A percentile compares a stretch with the other conserved stretches of the same genome.
These are phyloP conservation scores for Troides oblongomaculatus DNA, from an alignment of 2,888 invertebrate species.

Conservation along the genomic window DNA sequence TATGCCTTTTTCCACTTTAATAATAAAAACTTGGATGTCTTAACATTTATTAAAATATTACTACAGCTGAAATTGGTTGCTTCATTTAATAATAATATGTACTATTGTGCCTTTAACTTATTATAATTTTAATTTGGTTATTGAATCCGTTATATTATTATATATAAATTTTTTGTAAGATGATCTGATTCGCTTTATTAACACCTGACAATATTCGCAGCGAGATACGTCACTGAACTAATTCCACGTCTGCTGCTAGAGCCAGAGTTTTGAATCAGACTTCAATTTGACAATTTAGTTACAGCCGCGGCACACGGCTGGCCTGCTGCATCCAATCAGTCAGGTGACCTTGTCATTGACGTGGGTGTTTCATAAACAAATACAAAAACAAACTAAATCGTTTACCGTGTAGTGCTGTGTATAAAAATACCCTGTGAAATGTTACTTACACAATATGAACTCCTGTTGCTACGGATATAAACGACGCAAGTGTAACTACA, in stretches of 20 bases:
- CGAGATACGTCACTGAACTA: conserved; percentile 55
- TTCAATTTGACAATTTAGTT: conserved; percentile 69
- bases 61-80: too few relatives aligned
- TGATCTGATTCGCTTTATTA: conserved; percentile 16
- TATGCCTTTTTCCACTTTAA: too few relatives aligned
- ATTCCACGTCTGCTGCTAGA: conserved; percentile 52
- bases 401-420: conserved; percentile 7
- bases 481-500: conserved; percentile 4
- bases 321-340: conserved; percentile 40
- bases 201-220: conserved; percentile 28
- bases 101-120: too few relatives aligned
- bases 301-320: conserved; percentile 53
- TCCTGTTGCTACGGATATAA: conserved; percentile 19
- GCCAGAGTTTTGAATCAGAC: conserved; percentile 67
- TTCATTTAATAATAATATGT: too few relatives aligned
- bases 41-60: too few relatives aligned
- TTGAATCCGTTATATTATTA: not conserved
- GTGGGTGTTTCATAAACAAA: conserved; percentile 41
- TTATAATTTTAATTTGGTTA: too few relatives aligned
- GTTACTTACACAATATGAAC: conserved; percentile 30
- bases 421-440: conserved; percentile 29
- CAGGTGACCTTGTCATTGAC: conserved; percentile 40
- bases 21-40: too few relatives aligned
- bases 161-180: not conserved
- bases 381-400: conserved; percentile 19